Evolutionary conservation across 2,113 vertebrate genomes (phyloP), one percentile per base, ranked within the genome.

Genomic region (Prunella himalayana): DNA sequence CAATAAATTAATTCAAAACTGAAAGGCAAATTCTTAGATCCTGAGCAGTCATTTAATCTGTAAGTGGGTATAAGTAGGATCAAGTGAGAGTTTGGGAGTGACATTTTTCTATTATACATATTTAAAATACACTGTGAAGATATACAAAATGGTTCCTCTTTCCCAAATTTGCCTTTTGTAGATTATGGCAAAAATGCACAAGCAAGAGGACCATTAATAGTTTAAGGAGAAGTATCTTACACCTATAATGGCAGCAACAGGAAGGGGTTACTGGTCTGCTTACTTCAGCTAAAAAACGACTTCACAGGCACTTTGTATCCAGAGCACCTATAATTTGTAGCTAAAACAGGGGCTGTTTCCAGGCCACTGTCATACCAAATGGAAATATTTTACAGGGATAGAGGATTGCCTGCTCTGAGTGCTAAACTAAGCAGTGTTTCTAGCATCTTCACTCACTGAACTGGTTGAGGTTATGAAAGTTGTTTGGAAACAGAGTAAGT

Each of bases 171-270:
- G 7, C 7, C 12, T 84, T 71, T 79, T 80, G 23, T 24, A 45
- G 7, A 6, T 76, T 44, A 65, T 15, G 51, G 23, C 37, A 79
- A 75, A 15, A 90, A 66, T 2, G 3, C 20, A 54, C 9, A 82
- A 68, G 15, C 7, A 75, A 86, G 22, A 88, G 27, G 93, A 53
- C 9, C 13, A 50, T 37, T 45, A 50, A 5, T 37, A 50, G 14
- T 54, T 73, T 49, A 57, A 56, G 72, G 15, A 61, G 17, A 84
- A 70, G 5, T 14, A 37, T 9, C 16, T 83, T 60, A 57, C 6
- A 7, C 13, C 20, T n/a, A 1, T 14, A 75, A 53, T 1, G 0
- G 4, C 39, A 66, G 41, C 5, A 65, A 8, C 19, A n/a, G 9
- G 11, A 56, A 72, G 8, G 5, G 22, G 9, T 21, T 49, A 50